Base-by-base conservation (phyloP, 1,140 invertebrate genomes). In the Chrysomallon squamiferum region DNA sequence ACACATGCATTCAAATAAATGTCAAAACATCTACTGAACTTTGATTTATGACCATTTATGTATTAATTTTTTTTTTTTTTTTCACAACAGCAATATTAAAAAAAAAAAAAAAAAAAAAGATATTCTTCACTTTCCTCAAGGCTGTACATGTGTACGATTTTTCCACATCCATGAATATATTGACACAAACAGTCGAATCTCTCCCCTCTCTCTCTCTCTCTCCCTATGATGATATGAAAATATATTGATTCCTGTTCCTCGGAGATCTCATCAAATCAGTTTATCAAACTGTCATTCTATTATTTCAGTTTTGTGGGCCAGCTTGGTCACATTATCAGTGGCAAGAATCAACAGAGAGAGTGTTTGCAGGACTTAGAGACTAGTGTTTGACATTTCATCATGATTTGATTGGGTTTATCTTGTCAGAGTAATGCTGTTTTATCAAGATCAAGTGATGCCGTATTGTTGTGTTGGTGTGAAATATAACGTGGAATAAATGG, bases 231-330 rank as follows among this genome's bases (percentile, higher is more conserved):
- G 7, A 60, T 20, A 25, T 43, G 43, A 18, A n/a, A 54, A 27
- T 27, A 30, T 54, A 54, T 54, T 54, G 50, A 54, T 54, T 54
- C 29, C 15, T 9, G 50, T 27, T 30, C 50, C 50, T 22, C 22
- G 4, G n/a, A 22, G 50, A 54, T 54, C 22, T 30, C 50, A 3
- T 54, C 50, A 54, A 54, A 54, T 54, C 50, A 22, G 50, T 54
- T 54, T 54, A 54, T 54, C 50, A 29, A 30, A 25, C 50, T 27
- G 50, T 54, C 29, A 54, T 54, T 30, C 50, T 54, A 54, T 54
- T 54, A 54, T 30, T 27, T 18, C 29, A 54, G 25, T 54, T 20
- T 54, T 35, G n/a, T n/a, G 35, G 35, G 35, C 35, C 35, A 38
- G 15, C 35, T 38, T 15, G 5, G 35, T 15, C 35, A 38, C 15